A percentile compares a stretch with the other conserved stretches of the same genome.
Evolutionary conservation across 2,888 invertebrate species (phyloP).

Genomic region (Rhimphoctona megacephalus): DNA sequence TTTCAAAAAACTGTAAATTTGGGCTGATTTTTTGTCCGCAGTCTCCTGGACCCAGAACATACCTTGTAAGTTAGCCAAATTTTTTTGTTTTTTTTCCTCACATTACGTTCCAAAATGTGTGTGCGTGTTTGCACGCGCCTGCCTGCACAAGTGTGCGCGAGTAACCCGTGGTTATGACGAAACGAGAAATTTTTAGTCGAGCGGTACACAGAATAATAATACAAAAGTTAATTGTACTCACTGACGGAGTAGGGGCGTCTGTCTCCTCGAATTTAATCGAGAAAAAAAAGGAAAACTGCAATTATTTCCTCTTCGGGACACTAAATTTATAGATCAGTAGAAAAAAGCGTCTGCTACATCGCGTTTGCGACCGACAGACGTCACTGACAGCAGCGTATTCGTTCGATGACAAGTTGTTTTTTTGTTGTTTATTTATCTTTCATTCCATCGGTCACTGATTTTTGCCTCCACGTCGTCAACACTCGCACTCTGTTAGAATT

Average conservation of each 20-base stretch:
- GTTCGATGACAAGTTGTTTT: conserved; percentile 13
- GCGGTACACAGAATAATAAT: neutral
- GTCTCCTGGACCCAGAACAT: neutral
- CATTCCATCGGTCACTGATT: neutral
- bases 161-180: conserved; percentile 11
- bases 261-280: neutral
- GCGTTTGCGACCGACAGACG: conserved; percentile 74
- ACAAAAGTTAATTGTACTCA: neutral
- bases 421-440: neutral
- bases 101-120: neutral
- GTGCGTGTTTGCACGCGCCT: neutral
- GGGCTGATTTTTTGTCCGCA: neutral
- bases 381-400: conserved; percentile 75
- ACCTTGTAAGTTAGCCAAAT: neutral
- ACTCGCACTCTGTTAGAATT: neutral
- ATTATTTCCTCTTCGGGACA: neutral
- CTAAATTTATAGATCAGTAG: neutral
- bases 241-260: neutral
- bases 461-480: conserved; percentile 4
- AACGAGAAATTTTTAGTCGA: neutral
- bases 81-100: neutral
- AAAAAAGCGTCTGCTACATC: conserved; percentile 79
- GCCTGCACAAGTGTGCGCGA: conserved; percentile 38
- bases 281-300: neutral
- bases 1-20: neutral